Evolutionary conservation across 2,113 vertebrate species (phyloP).

Genomic region (Oncorhynchus tshawytscha): DNA sequence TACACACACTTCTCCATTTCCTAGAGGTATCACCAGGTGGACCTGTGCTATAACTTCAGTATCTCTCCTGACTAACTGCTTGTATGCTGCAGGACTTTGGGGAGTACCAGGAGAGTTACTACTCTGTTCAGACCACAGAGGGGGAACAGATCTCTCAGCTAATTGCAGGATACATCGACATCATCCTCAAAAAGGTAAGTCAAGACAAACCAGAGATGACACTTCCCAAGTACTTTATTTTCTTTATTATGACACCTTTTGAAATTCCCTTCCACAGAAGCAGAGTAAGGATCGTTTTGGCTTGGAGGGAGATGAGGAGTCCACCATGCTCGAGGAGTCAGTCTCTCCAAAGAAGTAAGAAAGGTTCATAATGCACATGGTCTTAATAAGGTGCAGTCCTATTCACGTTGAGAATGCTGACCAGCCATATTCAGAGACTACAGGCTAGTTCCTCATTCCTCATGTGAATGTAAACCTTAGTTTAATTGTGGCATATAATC

Average conservation of each 20-base stretch:
- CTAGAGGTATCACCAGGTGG: no score
- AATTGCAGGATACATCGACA: constrained; percentile 98
- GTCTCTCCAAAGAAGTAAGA: constrained; percentile 97
- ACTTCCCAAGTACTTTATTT: background rate
- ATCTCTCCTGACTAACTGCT: background rate
- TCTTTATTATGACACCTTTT: constrained; percentile 24
- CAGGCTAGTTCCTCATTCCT: constrained; percentile 39
- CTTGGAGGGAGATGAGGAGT: constrained; percentile 95
- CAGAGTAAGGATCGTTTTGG: constrained; percentile 99
- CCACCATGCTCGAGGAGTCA: constrained; percentile 97
- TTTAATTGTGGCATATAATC: constrained; percentile 55
- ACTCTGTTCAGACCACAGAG: constrained; percentile 97
- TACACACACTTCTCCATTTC: background rate
- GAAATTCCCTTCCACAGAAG: constrained; percentile 75
- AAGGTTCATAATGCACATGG: constrained; percentile 20
- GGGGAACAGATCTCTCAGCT: constrained; percentile 98
- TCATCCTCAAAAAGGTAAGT: constrained; percentile 96
- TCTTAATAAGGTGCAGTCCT: constrained; percentile 35
- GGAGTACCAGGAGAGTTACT: constrained; percentile 99
- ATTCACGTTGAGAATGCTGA: constrained; percentile 19
- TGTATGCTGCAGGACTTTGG: constrained; percentile 86
- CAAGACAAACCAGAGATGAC: background rate
- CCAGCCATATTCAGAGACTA: constrained; percentile 18
- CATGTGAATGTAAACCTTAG: constrained; percentile 36
- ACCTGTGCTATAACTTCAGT: background rate